Percentiles rank a stretch among this genome's conserved stretches.
These are phyloP conservation scores for Sphenopsis melanotis DNA, from an alignment of 2,797 vertebrate species.

Conservation along the genomic window DNA sequence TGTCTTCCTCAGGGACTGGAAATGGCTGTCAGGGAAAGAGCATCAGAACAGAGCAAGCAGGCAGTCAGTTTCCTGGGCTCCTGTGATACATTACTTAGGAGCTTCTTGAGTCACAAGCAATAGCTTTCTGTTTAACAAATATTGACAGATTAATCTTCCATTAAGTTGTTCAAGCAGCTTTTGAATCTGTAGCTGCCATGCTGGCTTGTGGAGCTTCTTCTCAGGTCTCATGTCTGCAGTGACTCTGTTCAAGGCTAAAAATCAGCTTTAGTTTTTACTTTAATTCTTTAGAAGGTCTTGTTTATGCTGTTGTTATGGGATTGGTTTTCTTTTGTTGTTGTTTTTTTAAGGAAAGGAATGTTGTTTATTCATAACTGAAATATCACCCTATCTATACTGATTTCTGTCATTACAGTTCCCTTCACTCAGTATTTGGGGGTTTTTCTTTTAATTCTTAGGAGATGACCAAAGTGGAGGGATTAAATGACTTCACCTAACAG, in stretches of 20 bases:
- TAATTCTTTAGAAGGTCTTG: neutral
- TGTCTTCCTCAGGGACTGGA: neutral
- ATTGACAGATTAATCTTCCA: constrained; percentile 17
- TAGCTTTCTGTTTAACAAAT: constrained; percentile 29
- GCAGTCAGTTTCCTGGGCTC: neutral
- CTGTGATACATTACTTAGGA: neutral
- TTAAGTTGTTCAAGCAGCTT: constrained; percentile 21
- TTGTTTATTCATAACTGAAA: constrained; percentile 20
- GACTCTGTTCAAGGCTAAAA: neutral
- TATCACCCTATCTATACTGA: neutral
- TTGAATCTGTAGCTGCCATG: neutral
- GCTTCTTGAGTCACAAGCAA: neutral
- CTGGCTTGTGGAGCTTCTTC: neutral
- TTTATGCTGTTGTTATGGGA: neutral
- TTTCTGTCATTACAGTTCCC: neutral
- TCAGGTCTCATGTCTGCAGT: neutral
- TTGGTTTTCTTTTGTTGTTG: neutral
- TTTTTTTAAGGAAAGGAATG: neutral
- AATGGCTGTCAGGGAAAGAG: neutral
- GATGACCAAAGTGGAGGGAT: neutral
- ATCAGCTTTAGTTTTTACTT: neutral
- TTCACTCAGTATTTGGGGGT: neutral
- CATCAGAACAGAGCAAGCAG: neutral
- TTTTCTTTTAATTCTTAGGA: neutral
- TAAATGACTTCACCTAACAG: neutral